Percentiles rank a stretch among this genome's conserved stretches.
These are phyloP conservation scores for Apostichopus japonicus DNA, from an alignment of 35 echinoderm and acorn worm genomes.

Conservation along the genomic window DNA sequence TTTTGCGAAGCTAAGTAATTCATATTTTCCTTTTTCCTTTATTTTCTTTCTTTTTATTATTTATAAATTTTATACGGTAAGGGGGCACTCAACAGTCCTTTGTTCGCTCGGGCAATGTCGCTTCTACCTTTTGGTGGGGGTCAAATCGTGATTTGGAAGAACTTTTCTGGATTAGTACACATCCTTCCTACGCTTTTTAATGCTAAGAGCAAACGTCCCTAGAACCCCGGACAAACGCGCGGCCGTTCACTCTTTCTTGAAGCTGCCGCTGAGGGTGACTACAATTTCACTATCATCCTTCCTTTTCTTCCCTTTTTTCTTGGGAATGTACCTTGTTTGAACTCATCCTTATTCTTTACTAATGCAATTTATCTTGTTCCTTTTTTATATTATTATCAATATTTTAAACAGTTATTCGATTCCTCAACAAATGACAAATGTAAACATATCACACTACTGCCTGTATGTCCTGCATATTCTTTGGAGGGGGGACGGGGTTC, in stretches of 20 bases:
- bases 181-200: not conserved
- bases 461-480: not conserved
- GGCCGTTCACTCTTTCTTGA: not conserved
- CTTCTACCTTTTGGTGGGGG: not conserved
- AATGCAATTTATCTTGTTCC: not conserved
- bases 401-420: not conserved
- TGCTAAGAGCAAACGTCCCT: conserved; percentile 21
- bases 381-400: not conserved
- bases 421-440: not conserved
- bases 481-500: not conserved
- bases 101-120: conserved; percentile 27
- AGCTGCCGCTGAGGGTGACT: not conserved
- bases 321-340: too few species aligned
- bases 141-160: conserved; percentile 11
- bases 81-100: not conserved
- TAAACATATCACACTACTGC: not conserved
- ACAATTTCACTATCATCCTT: not conserved
- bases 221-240: not conserved
- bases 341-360: too few species aligned
- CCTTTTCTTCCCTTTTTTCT: not conserved
- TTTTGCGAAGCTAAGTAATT: too few species aligned
- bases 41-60: too few species aligned
- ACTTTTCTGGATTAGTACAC: not conserved
- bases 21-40: too few species aligned
- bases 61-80: too few species aligned